Evolutionary conservation across 2,113 vertebrate genomes (phyloP).

Genomic region (Propithecus coquereli): DNA sequence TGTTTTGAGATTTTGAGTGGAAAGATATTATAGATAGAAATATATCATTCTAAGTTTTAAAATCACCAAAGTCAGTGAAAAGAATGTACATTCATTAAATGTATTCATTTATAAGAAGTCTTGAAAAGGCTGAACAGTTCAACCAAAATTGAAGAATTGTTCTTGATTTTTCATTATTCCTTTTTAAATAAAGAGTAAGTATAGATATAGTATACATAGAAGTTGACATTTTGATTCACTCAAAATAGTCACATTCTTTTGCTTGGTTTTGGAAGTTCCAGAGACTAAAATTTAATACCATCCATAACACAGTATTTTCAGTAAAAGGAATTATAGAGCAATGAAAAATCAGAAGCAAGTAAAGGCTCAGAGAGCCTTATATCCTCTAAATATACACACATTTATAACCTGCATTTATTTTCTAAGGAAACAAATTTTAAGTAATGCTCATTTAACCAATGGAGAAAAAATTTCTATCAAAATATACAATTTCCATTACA

Average conservation of each 20-base stretch:
- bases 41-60: slow-evolving; percentile 78
- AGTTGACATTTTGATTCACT: slow-evolving; percentile 77
- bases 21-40: slow-evolving; percentile 68
- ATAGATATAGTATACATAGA: slow-evolving; percentile 81
- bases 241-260: slow-evolving; percentile 81
- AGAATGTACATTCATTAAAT: slow-evolving; percentile 77
- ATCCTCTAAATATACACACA: slow-evolving; percentile 78
- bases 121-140: slow-evolving; percentile 77
- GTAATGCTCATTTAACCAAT: slow-evolving; percentile 86
- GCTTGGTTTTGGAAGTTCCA: slow-evolving; percentile 78
- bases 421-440: slow-evolving; percentile 84
- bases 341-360: slow-evolving; percentile 84
- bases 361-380: slow-evolving; percentile 80
- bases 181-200: slow-evolving; percentile 82
- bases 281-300: slow-evolving; percentile 80
- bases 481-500: slow-evolving; percentile 91
- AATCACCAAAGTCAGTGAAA: slow-evolving; percentile 76
- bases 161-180: slow-evolving; percentile 82
- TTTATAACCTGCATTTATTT: slow-evolving; percentile 78
- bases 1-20: slow-evolving; percentile 56
- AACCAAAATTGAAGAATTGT: slow-evolving; percentile 73
- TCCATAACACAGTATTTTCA: slow-evolving; percentile 80
- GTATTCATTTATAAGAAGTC: slow-evolving; percentile 72
- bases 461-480: slow-evolving; percentile 88
- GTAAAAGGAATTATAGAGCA: slow-evolving; percentile 82